Percentiles rank a stretch among this genome's conserved stretches.
These are phyloP conservation scores for Cephonodes hylas DNA, from an alignment of 2,888 invertebrate species.

Conservation along the genomic window DNA sequence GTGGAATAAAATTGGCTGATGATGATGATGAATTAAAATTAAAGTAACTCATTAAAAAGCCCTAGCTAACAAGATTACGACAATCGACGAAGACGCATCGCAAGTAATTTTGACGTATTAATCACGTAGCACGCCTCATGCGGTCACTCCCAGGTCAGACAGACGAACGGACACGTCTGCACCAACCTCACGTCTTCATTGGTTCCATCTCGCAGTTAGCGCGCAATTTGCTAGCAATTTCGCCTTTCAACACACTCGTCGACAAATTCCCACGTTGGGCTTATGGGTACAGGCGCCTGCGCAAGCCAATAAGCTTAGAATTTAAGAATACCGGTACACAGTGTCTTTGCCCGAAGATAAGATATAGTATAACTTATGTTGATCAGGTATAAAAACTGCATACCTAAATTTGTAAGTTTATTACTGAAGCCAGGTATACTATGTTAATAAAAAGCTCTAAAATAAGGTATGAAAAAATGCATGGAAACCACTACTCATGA, in stretches of 20 bases:
- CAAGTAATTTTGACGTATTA: background rate
- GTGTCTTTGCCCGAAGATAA: too few species aligned
- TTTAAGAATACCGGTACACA: too few species aligned
- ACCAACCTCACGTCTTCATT: constrained; percentile 7
- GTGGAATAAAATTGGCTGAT: too few species aligned
- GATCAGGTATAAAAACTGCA: too few species aligned
- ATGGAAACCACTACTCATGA: too few species aligned
- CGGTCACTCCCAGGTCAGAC: background rate
- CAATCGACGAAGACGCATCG: background rate
- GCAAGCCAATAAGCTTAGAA: background rate
- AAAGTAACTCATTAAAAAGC: background rate
- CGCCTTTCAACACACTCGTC: constrained; percentile 20
- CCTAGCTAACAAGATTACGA: background rate
- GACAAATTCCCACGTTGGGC: constrained; percentile 30
- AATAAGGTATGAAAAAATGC: too few species aligned
- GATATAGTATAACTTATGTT: too few species aligned
- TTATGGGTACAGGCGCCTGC: background rate
- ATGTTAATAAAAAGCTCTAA: too few species aligned
- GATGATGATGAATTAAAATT: too few species aligned
- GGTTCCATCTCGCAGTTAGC: constrained; percentile 26
- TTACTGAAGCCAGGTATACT: too few species aligned
- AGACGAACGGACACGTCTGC: background rate
- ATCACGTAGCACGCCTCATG: background rate
- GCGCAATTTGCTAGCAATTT: constrained; percentile 55
- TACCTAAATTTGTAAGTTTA: too few species aligned